Evolutionary conservation across 2,113 vertebrate species (phyloP).

Genomic region (Climacteris rufus): DNA sequence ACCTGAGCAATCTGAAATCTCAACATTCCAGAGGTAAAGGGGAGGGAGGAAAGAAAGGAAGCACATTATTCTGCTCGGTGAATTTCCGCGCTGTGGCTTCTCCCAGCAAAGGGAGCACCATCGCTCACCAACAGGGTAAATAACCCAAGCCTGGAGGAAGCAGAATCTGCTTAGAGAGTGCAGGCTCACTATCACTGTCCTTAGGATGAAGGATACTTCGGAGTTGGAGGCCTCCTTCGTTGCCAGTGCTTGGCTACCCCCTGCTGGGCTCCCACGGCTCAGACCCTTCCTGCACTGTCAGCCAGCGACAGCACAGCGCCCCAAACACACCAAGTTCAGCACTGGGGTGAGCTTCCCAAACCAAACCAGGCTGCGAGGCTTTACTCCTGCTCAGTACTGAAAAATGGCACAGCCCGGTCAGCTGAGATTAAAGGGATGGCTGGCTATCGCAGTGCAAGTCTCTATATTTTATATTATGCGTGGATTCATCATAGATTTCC

Average conservation of each 20-base stretch:
- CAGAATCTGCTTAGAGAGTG: not conserved
- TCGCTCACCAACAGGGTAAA: not conserved
- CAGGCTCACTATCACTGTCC: not conserved
- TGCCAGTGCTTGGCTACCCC: slow-evolving; percentile 90
- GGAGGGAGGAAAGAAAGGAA: not conserved
- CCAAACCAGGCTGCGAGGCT: not conserved
- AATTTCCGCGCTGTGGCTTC: not conserved
- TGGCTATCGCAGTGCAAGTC: not conserved
- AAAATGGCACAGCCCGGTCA: not conserved
- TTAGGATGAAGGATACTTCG: not conserved
- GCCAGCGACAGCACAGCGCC: not conserved
- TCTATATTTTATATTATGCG: not conserved
- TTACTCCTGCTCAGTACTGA: not conserved
- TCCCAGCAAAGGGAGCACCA: not conserved
- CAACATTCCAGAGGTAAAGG: not conserved
- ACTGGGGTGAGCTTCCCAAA: not conserved
- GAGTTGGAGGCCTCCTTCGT: slow-evolving; percentile 50
- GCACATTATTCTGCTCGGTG: not conserved
- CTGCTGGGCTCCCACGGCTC: slow-evolving; percentile 82
- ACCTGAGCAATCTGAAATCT: slow-evolving; percentile 14
- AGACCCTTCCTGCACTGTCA: not conserved
- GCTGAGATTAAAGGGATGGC: not conserved
- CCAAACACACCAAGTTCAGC: not conserved
- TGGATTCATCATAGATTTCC: not conserved
- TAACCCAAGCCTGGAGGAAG: not conserved